Evolutionary conservation across 2,888 invertebrate genomes (phyloP).

Genomic region (Herminia tarsipennalis): DNA sequence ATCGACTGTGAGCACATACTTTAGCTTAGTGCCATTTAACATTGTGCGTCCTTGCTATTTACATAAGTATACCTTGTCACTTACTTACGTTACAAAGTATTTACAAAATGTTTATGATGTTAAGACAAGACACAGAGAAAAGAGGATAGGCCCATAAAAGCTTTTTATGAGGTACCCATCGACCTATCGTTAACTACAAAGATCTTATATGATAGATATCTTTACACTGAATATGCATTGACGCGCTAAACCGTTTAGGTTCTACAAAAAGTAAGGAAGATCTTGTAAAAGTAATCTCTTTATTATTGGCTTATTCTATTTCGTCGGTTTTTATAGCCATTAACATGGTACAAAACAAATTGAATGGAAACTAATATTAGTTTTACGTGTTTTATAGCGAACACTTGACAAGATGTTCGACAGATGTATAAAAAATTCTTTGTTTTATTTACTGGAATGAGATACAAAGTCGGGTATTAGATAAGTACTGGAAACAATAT

Average conservation of each 20-base stretch:
- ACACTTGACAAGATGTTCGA: too few relatives aligned
- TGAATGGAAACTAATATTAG: constrained; percentile 11
- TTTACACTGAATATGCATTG: constrained; percentile 15
- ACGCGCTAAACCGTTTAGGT: constrained; percentile 12
- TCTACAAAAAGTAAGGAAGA: constrained; percentile 11
- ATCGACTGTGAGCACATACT: constrained; percentile 17
- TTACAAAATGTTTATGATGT: constrained; percentile 30
- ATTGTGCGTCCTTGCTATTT: constrained; percentile 18
- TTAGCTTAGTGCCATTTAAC: constrained; percentile 24
- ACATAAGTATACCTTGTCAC: constrained; percentile 28
- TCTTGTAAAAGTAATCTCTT: background rate
- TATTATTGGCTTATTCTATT: constrained; percentile 4
- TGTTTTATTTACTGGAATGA: constrained; percentile 19
- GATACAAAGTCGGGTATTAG: constrained; percentile 10
- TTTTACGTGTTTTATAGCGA: constrained; percentile 4
- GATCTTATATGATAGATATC: constrained; percentile 30
- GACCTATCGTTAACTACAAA: constrained; percentile 35
- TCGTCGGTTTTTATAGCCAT: constrained; percentile 11
- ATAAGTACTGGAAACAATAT: constrained; percentile 9
- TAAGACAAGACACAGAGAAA: constrained; percentile 31
- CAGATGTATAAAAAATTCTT: too few relatives aligned
- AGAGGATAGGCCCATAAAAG: constrained; percentile 31
- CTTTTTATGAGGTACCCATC: constrained; percentile 37
- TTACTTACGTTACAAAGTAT: constrained; percentile 33
- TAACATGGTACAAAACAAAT: constrained; percentile 10